Evolutionary conservation across 2,797 vertebrate species (phyloP).

Genomic region (Pipistrellus kuhlii): DNA sequence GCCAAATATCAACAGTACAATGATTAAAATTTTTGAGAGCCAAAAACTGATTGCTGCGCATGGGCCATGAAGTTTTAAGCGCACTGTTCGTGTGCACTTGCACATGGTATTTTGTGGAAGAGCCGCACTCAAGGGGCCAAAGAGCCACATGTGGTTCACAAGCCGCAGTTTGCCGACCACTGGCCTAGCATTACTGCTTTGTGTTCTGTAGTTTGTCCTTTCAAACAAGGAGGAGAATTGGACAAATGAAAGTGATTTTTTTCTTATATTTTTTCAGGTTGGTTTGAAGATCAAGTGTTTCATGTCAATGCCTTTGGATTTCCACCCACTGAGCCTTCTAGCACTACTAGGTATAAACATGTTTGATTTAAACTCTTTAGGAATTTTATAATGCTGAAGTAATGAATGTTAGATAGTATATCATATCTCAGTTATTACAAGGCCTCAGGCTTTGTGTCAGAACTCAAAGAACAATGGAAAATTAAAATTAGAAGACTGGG

Average conservation of each 20-base stretch:
- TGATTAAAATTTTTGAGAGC: too few species aligned
- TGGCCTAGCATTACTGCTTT: neutral
- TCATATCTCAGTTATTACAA: neutral
- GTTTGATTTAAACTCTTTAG: neutral
- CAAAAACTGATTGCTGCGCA: too few species aligned
- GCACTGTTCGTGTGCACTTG: too few species aligned
- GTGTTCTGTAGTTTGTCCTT: constrained; percentile 44
- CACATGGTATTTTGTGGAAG: too few species aligned
- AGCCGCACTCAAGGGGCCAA: too few species aligned
- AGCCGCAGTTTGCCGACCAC: too few species aligned
- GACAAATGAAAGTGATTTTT: constrained; percentile 45
- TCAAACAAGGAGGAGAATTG: constrained; percentile 26
- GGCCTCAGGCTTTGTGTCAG: neutral
- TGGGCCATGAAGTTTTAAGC: too few species aligned
- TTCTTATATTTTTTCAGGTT: constrained; percentile 88
- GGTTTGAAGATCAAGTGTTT: constrained; percentile 97
- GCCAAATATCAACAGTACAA: too few species aligned
- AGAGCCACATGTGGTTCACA: too few species aligned
- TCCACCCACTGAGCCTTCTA: constrained; percentile 95
- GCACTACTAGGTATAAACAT: constrained; percentile 91
- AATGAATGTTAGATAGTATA: neutral
- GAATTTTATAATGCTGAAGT: constrained; percentile 19
- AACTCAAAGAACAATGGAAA: neutral
- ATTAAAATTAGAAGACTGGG: neutral
- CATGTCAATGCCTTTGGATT: constrained; percentile 98